phyloP scores from a whole-genome alignment of 2,113 vertebrate species.

The Sinocyclocheilus maitianheensis region DNA sequence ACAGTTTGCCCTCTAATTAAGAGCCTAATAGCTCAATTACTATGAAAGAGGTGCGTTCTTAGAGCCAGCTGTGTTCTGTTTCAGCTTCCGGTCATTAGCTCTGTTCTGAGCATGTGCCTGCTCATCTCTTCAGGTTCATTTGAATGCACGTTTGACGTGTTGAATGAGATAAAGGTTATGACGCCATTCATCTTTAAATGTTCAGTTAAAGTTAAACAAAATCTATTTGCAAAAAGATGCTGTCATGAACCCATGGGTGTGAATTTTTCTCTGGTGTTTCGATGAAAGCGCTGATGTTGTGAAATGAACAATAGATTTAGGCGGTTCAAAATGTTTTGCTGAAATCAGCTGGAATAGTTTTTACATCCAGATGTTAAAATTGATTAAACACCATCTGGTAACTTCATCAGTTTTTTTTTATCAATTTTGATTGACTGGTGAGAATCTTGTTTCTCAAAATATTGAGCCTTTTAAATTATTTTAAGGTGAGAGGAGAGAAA shows the following conservation, averaged over 20 bases:
- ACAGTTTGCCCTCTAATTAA: constrained; percentile 63
- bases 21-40: constrained; percentile 44
- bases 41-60: constrained; percentile 10
- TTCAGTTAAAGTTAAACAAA: neutral
- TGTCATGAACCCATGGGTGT: neutral
- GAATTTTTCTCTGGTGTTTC: neutral
- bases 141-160: constrained; percentile 44
- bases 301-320: neutral
- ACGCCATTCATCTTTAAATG: neutral
- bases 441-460: neutral
- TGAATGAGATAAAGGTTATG: neutral
- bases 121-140: constrained; percentile 48
- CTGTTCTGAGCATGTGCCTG: constrained; percentile 49
- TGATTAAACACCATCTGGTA: neutral
- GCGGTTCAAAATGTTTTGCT: neutral
- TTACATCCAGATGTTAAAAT: neutral
- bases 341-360: neutral
- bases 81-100: constrained; percentile 59
- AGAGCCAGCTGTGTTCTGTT: constrained; percentile 54
- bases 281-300: neutral
- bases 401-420: neutral
- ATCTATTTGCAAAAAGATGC: too few species aligned
- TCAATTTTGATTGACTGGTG: neutral
- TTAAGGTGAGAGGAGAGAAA: neutral
- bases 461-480: neutral